Evolutionary conservation across 2,113 vertebrate genomes (phyloP).

Genomic region (Narcine bancroftii): DNA sequence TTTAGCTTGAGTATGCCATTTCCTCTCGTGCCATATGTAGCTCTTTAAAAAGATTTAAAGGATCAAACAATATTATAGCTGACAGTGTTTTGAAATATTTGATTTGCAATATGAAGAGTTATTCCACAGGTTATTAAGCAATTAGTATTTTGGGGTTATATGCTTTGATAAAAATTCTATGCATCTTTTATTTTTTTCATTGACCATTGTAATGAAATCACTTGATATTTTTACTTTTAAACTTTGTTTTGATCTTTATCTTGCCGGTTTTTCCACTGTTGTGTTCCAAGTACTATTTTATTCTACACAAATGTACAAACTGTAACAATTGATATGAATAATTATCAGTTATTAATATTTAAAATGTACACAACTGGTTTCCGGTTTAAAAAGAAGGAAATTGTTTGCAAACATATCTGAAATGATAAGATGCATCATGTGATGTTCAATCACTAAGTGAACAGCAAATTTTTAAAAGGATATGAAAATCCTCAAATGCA

Average conservation of each 20-base stretch:
- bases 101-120: background rate
- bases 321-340: background rate
- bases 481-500: background rate
- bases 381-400: background rate
- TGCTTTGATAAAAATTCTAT: background rate
- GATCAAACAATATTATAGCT: background rate
- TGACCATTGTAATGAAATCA: background rate
- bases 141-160: background rate
- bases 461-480: background rate
- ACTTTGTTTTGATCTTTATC: background rate
- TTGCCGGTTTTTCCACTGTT: background rate
- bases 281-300: background rate
- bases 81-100: background rate
- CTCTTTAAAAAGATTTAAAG: background rate
- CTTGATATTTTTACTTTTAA: background rate
- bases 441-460: background rate
- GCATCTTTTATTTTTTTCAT: background rate
- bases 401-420: background rate
- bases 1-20: background rate
- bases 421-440: background rate
- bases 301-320: background rate
- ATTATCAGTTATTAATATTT: background rate
- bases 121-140: conserved; percentile 25
- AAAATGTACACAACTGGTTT: background rate
- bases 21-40: background rate